Percentiles rank a stretch among this genome's conserved stretches.
phyloP scores from a whole-genome alignment of 1,140 invertebrate species.

The Anastatus disparis region DNA sequence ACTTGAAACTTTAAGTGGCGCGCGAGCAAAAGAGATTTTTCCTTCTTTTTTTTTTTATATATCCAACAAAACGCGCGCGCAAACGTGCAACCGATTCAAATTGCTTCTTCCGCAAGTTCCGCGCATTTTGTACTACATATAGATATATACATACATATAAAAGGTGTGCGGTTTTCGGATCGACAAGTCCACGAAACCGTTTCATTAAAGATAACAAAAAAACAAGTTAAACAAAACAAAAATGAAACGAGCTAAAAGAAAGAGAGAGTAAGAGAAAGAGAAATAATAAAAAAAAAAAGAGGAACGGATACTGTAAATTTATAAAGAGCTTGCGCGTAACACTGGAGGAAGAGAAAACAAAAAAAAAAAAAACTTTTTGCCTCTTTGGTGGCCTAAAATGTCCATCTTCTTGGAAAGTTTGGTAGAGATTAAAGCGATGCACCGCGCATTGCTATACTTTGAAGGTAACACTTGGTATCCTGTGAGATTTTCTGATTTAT shows the following conservation, averaged over 20 bases:
- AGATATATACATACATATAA: too few relatives aligned
- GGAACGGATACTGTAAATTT: too few relatives aligned
- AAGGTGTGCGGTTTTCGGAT: slow-evolving; percentile 28
- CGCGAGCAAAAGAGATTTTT: slow-evolving; percentile 40
- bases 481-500: slow-evolving; percentile 38
- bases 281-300: too few relatives aligned
- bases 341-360: too few relatives aligned
- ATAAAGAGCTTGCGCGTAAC: too few relatives aligned
- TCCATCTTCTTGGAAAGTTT: slow-evolving; percentile 29
- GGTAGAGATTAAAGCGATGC: slow-evolving; percentile 34
- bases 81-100: slow-evolving; percentile 41
- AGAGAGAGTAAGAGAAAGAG: neutral
- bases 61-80: too few relatives aligned
- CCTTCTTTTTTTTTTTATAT: too few relatives aligned
- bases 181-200: slow-evolving; percentile 21
- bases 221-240: too few relatives aligned
- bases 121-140: neutral
- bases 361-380: slow-evolving; percentile 34
- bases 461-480: slow-evolving; percentile 20
- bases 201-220: neutral
- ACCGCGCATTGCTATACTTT: neutral
- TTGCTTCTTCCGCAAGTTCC: slow-evolving; percentile 40
- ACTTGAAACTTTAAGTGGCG: too few relatives aligned
- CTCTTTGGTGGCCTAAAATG: slow-evolving; percentile 27
- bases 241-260: too few relatives aligned